Base-by-base conservation (phyloP, 2,797 vertebrate species). In the Cynopterus sphinx region DNA sequence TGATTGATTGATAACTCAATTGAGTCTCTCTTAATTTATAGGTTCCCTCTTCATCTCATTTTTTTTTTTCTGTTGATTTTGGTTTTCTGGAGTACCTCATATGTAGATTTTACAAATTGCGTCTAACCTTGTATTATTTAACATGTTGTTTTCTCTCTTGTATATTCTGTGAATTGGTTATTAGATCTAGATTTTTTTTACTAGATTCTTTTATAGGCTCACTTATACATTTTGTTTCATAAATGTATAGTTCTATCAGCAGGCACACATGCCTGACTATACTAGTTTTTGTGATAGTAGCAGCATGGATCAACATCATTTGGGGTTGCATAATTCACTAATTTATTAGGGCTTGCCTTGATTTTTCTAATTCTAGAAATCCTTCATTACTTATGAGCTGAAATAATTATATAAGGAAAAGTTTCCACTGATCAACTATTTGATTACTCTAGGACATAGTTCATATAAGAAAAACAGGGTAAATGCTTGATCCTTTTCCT, bases 321-420 rank as follows among this genome's bases (percentile, higher is more conserved):
- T 53, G 28, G 31, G 2, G 2, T 61, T 86, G 74, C 41, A 55
- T 19, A 68, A 33, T 36, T 70, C 79, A 82, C 63, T 31, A 51
- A 39, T 24, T 77, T 21, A 31, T 59, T 90, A 93, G 49, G 3
- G 2, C 6, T 46, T 53, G 41, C n/a, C 31, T 89, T 82, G 31
- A 61, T 74, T 73, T 87, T 95, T 75, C 53, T 82, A 75, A 65
- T 59, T 93, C 49, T 87, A 79, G 12, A 74, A 53, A 73, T 87
- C 26, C 39, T 88, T 95, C 19, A n/a, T 17, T 77, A 36, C 75
- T 70, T 88, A 39, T 63, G 51, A 92, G 90, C 6, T 90, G 51
- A 74, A 90, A 67, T 79, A 57, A 70, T 74, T 75, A 24, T 63
- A 26, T n/a, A 84, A 92, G 86, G 33, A 81, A 53, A 90, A 92